Evolutionary conservation across 2,888 invertebrate species (phyloP), one percentile per base, ranked within the genome.

Genomic region (Drosophila sordidula): DNA sequence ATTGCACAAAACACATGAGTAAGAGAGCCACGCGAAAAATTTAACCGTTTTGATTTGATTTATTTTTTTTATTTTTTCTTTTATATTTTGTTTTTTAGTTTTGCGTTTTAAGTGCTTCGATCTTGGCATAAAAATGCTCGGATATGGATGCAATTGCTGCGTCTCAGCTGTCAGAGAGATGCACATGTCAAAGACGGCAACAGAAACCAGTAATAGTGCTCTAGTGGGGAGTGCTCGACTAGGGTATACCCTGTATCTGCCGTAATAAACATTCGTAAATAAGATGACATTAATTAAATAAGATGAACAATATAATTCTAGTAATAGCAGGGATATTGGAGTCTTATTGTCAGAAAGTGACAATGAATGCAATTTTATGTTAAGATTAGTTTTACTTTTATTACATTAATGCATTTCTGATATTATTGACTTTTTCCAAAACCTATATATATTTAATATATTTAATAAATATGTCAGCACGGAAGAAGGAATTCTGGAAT

Each of bases 1-100:
- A 59, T 71, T 64, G 45, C 67, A 67, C 68, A 80, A 73, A 86
- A 74, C 67, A 67, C 65, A 69, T 59, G 66, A 66, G 45, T 55
- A 42, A 16, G 65, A 22, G 4, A 39, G 9, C 9, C 46, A 56
- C 47, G 62, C 39, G 61, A 62, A 54, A 34, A 32, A n/a, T 3
- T 29, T 32, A 14, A 34, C 29, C 12, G 25, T 25, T 25, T 36
- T 16, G 12, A 34, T 34, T 11, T 32, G 32, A 47, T 16, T 32
- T 9, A 32, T 36, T 44, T 12, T 25, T 25, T 1, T 8, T 29
- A 3, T 6, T 16, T 16, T 46, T 36, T 44, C 9, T 32, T 32
- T 8, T 26, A 26, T 9, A 29, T 29, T 29, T 29, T 29, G 29
- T 41, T 16, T 38, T 16, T 29, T 8, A 39, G 47, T 42, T 18